Base-by-base conservation (phyloP, 2,113 vertebrate genomes). In the Takifugu bimaculatus region DNA sequence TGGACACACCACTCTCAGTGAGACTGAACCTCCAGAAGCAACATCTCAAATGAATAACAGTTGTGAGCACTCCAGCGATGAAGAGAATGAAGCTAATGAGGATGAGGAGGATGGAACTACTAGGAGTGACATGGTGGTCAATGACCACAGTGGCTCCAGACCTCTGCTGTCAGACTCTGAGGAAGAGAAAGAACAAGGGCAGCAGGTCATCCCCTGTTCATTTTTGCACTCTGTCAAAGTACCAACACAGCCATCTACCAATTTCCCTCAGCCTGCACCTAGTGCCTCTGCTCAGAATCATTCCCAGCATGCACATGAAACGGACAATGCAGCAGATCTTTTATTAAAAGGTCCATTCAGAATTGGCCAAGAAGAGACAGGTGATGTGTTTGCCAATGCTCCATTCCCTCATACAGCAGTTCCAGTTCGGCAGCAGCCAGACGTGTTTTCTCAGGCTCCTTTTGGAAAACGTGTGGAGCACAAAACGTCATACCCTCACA, bases 11-110 rank as follows among this genome's bases (percentile, higher is more conserved):
- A 68, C 66, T 12, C 82, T 90, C 5, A 60, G 63, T 44, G 82
- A 85, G 32, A 83, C 64, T 11, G 78, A 83, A 57, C 49, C 61
- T 26, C 44, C 57, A 15, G 66, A 50, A 25, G 62, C 5, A 44
- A 69, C 72, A 14, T 13, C 58, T 64, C 47, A 52, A 28, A 28
- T 50, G 39, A 77, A 68, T 9, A 75, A 84, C 68, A 90, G 80
- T 74, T 97, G 93, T 35, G 89, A 94, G 80, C 95, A 99, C 80
- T 98, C 96, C 83, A 99, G 95, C 0, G 96, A 98, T 44, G 97
- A 94, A 28, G 93, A 92, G n/a, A 92, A 93, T 2, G 81, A 73
- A 20, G 49, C 42, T 7, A 26, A 57, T n/a, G 48, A 72, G 15
- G 77, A 83, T 60, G 50, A 74, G 51, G 74, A 79, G 1, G 26